phyloP scores from a whole-genome alignment of 92 coral and sea anemone genomes.

The Parazoanthus atlanticus region DNA sequence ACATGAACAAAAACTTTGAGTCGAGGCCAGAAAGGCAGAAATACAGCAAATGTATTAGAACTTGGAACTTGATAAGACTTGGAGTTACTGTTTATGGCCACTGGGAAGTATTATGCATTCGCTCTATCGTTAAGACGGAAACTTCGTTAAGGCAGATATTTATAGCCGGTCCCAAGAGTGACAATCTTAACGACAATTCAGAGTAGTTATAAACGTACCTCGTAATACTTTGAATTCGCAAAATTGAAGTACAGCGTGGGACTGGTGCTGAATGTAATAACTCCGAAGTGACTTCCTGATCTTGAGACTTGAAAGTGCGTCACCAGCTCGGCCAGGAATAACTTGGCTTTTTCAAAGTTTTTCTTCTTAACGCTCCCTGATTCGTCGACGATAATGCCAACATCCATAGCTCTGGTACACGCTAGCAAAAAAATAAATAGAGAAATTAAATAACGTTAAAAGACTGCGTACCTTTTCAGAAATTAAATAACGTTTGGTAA shows the following conservation, averaged over 20 bases:
- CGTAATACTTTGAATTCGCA: neutral
- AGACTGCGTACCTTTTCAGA: neutral
- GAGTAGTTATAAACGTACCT: neutral
- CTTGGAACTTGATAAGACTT: no score
- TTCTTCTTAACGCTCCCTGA: slow-evolving; percentile 23
- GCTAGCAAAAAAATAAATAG: neutral
- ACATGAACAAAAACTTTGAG: no score
- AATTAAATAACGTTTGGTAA: no score
- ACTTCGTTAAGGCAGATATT: no score
- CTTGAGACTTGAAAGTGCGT: slow-evolving; percentile 7
- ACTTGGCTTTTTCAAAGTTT: slow-evolving; percentile 13
- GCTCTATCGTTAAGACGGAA: no score
- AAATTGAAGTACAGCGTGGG: neutral
- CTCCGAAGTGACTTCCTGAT: slow-evolving; percentile 4
- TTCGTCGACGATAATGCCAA: slow-evolving; percentile 19
- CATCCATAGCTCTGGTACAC: slow-evolving; percentile 18
- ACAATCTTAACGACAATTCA: no score
- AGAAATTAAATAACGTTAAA: no score
- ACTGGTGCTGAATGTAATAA: slow-evolving; percentile 13
- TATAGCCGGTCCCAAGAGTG: no score
- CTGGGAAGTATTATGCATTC: no score
- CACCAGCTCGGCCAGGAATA: slow-evolving; percentile 27
- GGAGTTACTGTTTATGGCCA: no score
- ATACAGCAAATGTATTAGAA: no score
- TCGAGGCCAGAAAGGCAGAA: no score